These are phyloP conservation scores for Upupa epops DNA, from an alignment of 2,113 vertebrate genomes.

Conservation along the genomic window DNA sequence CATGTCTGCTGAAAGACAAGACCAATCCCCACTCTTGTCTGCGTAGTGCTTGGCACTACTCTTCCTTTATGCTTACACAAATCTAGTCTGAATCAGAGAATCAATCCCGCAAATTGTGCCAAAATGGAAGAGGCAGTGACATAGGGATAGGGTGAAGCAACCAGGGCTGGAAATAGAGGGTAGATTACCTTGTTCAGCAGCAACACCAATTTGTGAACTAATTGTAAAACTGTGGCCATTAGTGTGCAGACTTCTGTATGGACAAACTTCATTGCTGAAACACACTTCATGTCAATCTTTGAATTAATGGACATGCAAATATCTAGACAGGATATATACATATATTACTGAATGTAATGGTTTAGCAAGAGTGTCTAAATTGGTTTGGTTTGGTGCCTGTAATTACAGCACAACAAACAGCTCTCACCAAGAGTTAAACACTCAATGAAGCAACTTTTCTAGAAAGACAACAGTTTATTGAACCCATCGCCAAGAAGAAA, in stretches of 20 bases:
- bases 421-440: too few relatives aligned
- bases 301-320: background rate
- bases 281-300: background rate
- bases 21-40: accelerated
- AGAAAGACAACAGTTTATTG: too few relatives aligned
- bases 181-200: background rate
- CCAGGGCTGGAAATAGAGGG: background rate
- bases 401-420: too few relatives aligned
- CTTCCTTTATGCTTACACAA: background rate
- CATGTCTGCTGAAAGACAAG: background rate
- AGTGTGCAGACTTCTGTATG: background rate
- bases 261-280: background rate
- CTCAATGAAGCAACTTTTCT: too few relatives aligned
- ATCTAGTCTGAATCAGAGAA: background rate
- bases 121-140: background rate
- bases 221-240: background rate
- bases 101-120: background rate
- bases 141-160: background rate
- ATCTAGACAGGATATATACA: background rate
- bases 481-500: too few relatives aligned
- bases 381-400: too few relatives aligned
- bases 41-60: background rate
- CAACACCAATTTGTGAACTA: background rate
- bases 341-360: too few relatives aligned
- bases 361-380: too few relatives aligned